Evolutionary conservation across 2,797 vertebrate genomes (phyloP).

Genomic region (Falco novaeseelandiae): DNA sequence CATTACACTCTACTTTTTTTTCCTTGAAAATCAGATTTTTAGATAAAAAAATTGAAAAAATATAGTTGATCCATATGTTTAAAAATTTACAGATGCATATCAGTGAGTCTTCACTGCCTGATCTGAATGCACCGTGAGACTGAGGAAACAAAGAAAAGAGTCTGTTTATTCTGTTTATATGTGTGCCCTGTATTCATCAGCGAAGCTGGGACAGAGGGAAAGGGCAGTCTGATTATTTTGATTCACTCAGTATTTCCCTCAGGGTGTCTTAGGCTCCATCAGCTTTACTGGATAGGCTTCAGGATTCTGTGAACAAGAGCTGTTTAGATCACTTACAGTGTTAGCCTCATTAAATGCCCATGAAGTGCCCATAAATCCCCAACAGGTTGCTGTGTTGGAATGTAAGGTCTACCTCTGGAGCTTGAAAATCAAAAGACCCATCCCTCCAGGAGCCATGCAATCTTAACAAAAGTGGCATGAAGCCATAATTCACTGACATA

Average conservation of each 20-base stretch:
- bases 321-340: not conserved
- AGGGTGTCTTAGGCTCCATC: not conserved
- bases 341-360: not conserved
- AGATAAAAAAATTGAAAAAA: not conserved
- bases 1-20: not conserved
- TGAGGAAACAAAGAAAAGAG: not conserved
- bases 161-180: not conserved
- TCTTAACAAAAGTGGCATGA: not conserved
- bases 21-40: not conserved
- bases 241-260: not conserved
- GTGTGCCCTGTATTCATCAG: not conserved
- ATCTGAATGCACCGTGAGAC: not conserved
- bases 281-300: not conserved
- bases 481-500: not conserved
- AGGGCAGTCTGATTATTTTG: not conserved
- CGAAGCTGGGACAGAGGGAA: not conserved
- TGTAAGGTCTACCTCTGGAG: not conserved
- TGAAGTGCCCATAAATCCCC: slow-evolving; percentile 1
- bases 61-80: not conserved
- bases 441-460: not conserved
- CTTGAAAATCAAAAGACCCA: not conserved
- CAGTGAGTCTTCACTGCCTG: not conserved
- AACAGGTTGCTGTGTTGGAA: not conserved
- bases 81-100: not conserved
- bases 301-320: not conserved